These are phyloP conservation scores for Mobula hypostoma DNA, from an alignment of 2,113 vertebrate species.

Conservation along the genomic window DNA sequence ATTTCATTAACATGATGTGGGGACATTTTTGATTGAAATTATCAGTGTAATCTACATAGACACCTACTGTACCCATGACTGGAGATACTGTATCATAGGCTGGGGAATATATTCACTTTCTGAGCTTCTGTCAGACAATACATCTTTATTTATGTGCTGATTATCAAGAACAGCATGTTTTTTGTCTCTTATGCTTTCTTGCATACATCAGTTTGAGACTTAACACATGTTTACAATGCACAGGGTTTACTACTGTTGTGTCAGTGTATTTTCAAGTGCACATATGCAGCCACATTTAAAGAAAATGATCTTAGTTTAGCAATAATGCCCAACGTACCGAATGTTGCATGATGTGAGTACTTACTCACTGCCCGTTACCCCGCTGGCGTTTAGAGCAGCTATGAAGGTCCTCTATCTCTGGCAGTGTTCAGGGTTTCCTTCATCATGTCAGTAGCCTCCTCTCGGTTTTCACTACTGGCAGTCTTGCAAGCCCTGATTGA, in stretches of 20 bases:
- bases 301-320: not conserved
- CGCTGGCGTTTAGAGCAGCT: no score
- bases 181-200: not conserved
- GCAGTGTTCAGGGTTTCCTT: no score
- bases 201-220: not conserved
- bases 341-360: not conserved
- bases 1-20: not conserved
- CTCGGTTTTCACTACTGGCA: no score
- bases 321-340: not conserved
- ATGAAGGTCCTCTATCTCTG: no score
- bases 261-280: not conserved
- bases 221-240: not conserved
- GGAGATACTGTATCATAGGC: not conserved
- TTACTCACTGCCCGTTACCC: no score
- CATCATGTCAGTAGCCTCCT: no score
- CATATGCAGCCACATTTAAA: not conserved
- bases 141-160: not conserved
- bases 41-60: not conserved
- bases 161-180: not conserved
- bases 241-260: not conserved
- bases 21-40: not conserved
- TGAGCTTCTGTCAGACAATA: not conserved
- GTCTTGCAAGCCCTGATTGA: no score
- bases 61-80: not conserved
- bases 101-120: not conserved